phyloP scores from a whole-genome alignment of 1,140 invertebrate genomes.

The Rhizoglyphus robini region DNA sequence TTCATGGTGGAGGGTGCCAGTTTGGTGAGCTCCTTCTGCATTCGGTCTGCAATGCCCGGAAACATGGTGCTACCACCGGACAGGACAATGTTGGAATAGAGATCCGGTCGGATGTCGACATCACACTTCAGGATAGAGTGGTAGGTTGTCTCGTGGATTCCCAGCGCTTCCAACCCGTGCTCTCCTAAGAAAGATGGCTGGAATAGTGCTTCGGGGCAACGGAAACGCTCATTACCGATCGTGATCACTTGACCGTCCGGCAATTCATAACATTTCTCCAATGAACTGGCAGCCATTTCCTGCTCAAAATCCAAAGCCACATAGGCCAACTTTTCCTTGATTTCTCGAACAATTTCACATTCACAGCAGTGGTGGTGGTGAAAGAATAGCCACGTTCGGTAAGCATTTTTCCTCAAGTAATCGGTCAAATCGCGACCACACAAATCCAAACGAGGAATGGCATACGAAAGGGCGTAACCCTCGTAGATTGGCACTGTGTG shows the following conservation, averaged over 20 bases:
- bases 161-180: conserved; percentile 69
- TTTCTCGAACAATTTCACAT: conserved; percentile 32
- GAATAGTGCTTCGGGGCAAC: conserved; percentile 92
- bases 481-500: too few relatives aligned
- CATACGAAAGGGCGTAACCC: too few relatives aligned
- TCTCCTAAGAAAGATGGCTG: conserved; percentile 78
- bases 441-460: conserved; percentile 44
- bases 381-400: conserved; percentile 45
- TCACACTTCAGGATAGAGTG: conserved; percentile 81
- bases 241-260: too few relatives aligned
- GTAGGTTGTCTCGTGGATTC: conserved; percentile 70
- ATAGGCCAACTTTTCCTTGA: too few relatives aligned
- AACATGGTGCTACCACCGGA: too few relatives aligned
- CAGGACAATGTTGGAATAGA: conserved; percentile 55
- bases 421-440: conserved; percentile 45
- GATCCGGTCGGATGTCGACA: conserved; percentile 66
- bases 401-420: conserved; percentile 41
- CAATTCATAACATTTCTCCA: conserved; percentile 88
- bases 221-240: too few relatives aligned
- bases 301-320: conserved; percentile 35
- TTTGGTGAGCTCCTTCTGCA: conserved; percentile 76
- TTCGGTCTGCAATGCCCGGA: too few relatives aligned
- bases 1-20: conserved; percentile 71
- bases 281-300: conserved; percentile 41
- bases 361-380: conserved; percentile 42